phyloP scores from a whole-genome alignment of 2,113 vertebrate species.

The Leptobrachium ailaonicum region DNA sequence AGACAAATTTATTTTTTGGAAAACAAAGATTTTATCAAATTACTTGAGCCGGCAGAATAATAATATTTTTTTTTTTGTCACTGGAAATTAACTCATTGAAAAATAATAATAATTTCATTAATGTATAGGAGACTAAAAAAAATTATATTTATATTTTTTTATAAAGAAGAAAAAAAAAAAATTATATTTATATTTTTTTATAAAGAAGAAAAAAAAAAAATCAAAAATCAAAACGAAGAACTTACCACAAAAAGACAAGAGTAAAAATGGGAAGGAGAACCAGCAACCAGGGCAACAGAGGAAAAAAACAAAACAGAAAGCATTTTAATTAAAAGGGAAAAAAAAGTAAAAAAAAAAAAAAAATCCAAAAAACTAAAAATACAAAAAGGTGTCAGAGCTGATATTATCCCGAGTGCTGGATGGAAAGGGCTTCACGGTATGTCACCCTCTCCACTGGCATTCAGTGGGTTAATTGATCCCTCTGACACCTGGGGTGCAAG shows the following conservation, averaged over 20 bases:
- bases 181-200: slow-evolving; percentile 58
- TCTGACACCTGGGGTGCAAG: background rate
- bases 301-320: slow-evolving; percentile 92
- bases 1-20: too few relatives aligned
- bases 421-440: too few relatives aligned
- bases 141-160: slow-evolving; percentile 60
- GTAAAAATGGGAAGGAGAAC: slow-evolving; percentile 96
- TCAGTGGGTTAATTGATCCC: slow-evolving; percentile 58
- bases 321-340: slow-evolving; percentile 90
- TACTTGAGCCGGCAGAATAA: slow-evolving; percentile 66
- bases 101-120: too few relatives aligned
- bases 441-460: too few relatives aligned
- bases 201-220: slow-evolving; percentile 62
- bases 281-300: slow-evolving; percentile 95
- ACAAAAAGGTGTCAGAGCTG: background rate
- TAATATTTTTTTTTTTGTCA: slow-evolving; percentile 42
- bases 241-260: slow-evolving; percentile 99
- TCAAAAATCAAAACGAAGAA: slow-evolving; percentile 83
- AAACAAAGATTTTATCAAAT: background rate
- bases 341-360: slow-evolving; percentile 70
- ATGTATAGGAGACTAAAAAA: too few relatives aligned
- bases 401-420: background rate
- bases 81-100: slow-evolving; percentile 7
- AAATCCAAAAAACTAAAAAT: slow-evolving; percentile 74
- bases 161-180: slow-evolving; percentile 62